Percentiles rank a stretch among this genome's conserved stretches.
These are phyloP conservation scores for Glaucopsyche alexis DNA, from an alignment of 2,888 invertebrate genomes.

Conservation along the genomic window DNA sequence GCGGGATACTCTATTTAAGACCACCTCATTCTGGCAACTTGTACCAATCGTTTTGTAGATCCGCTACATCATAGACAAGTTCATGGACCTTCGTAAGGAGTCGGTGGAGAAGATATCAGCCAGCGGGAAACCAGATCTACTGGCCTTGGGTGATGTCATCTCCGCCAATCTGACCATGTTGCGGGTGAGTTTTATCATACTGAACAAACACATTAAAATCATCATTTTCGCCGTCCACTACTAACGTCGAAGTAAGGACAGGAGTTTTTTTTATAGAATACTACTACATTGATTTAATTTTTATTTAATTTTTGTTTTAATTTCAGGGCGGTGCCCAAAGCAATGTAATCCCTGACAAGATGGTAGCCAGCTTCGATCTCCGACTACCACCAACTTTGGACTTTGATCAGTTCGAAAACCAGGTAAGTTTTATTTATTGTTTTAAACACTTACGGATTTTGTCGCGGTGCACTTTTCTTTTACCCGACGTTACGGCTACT, in stretches of 20 bases:
- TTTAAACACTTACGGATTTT: no score
- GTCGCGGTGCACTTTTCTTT: no score
- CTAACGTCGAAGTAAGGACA: no score
- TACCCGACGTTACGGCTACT: no score
- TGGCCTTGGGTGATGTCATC: conserved; percentile 91
- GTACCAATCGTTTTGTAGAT: conserved; percentile 54
- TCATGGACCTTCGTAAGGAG: conserved; percentile 83
- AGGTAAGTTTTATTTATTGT: conserved; percentile 54
- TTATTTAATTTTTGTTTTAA: conserved; percentile 30
- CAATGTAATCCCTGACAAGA: conserved; percentile 92
- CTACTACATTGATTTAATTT: not conserved
- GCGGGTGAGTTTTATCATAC: conserved; percentile 67
- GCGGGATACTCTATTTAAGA: no score
- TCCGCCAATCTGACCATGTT: conserved; percentile 90
- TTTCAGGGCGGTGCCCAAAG: conserved; percentile 90
- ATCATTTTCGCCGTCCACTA: no score
- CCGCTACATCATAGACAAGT: conserved; percentile 85
- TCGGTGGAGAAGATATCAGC: conserved; percentile 83
- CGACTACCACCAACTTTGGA: conserved; percentile 83
- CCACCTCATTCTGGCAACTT: no score
- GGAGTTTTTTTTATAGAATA: no score
- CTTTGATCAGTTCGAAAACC: conserved; percentile 81
- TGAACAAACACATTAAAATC: not conserved
- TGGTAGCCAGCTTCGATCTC: conserved; percentile 86
- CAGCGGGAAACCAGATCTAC: conserved; percentile 75